Evolutionary conservation across 2,888 invertebrate genomes (phyloP), one percentile per base, ranked within the genome.

Genomic region (Balanococcus diminutus): DNA sequence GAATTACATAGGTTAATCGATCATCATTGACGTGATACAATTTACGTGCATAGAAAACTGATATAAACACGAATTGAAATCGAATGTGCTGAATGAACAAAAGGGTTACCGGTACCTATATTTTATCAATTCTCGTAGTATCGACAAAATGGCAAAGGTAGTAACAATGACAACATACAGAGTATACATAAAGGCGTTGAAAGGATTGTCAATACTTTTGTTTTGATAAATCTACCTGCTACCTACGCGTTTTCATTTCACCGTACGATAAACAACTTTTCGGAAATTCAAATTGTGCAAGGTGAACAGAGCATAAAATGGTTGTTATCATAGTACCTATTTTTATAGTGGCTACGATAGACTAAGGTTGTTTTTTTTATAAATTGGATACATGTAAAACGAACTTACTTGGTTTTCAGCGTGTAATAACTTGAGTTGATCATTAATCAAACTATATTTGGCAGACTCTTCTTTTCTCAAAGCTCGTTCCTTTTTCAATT

Each of bases 401-500:
- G 3, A 87, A 88, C 89, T 89, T 90, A 98, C 98, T 96, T 98
- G 98, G 90, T 98, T 97, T 91, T 98, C 98, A 89, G 96, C 96
- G 91, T 97, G 97, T 90, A 98, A 94, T 90, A 98, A 92, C 91
- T 97, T 98, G 88, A 98, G 93, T 91, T 98, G 98, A 92, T 98
- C 98, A 90, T 97, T 97, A 91, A 98, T 96, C 90, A 98, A 94
- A 91, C 96, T 96, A 92, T 97, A 98, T 91, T 98, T 98, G 89
- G 97, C 96, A 90, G 96, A 96, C 91, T 99, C 99, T 91, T 99
- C 99, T 90, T 99, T 99, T 88, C 99, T 92, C 89, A 98, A 90
- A 84, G 98, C 97, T 88, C 99, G 92, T 91, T 99, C 99, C 91
- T 98, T 98, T 92, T 99, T 99, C 90, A 99, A 92, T 92, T 99